Evolutionary conservation across 2,113 vertebrate species (phyloP).

Genomic region (Andinoacara biseriatus): DNA sequence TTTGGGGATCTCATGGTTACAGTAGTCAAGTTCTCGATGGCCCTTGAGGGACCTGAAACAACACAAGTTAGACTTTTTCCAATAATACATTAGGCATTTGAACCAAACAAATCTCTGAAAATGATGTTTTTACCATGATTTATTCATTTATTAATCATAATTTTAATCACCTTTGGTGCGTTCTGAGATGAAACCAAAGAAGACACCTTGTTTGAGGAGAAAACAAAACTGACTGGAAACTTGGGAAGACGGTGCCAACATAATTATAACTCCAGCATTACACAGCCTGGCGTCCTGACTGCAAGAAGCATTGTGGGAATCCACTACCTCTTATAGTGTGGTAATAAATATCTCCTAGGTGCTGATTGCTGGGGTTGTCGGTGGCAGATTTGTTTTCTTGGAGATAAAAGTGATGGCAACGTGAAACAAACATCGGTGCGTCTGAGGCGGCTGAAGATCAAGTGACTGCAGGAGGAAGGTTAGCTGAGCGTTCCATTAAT

Average conservation of each 20-base stretch:
- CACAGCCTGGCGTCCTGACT: conserved; percentile 42
- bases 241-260: conserved; percentile 32
- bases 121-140: not conserved
- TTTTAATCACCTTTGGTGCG: too few species aligned
- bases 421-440: conserved; percentile 10
- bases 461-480: conserved; percentile 59
- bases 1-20: not conserved
- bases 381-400: conserved; percentile 40
- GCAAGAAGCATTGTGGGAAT: conserved; percentile 63
- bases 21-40: not conserved
- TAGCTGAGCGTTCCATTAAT: conserved; percentile 62
- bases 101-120: not conserved
- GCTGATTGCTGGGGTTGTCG: conserved; percentile 41
- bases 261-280: conserved; percentile 49
- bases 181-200: not conserved
- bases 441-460: conserved; percentile 47
- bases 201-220: conserved; percentile 39
- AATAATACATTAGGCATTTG: not conserved
- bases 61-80: not conserved
- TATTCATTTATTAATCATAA: not conserved
- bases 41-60: not conserved
- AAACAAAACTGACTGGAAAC: conserved; percentile 61
- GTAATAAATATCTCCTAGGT: conserved; percentile 58
- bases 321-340: conserved; percentile 20
- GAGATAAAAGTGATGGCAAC: conserved; percentile 36